Base-by-base conservation (phyloP, 2,113 vertebrate species). In the Psammodynastes pulverulentus region DNA sequence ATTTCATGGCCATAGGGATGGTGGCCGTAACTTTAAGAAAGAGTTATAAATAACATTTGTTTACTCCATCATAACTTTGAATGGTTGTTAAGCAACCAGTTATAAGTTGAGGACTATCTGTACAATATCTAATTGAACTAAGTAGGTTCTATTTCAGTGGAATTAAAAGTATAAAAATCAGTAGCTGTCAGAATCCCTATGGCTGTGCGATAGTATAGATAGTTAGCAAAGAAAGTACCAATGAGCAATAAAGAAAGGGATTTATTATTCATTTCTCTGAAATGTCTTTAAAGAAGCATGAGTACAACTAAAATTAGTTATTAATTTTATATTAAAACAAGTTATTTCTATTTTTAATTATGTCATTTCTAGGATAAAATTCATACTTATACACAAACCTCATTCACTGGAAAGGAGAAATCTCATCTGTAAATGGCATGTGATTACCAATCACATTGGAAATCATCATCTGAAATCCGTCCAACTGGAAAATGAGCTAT, bases 341-440 rank as follows among this genome's bases (percentile, higher is more conserved):
- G 29, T 8, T 87, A 86, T 48, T 86, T 46, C 84, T 34, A 49
- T 86, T 91, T 49, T 86, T 91, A 86, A 91, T 91, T 54, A 88
- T 24, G n/a, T 52, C 10, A 52, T 89, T 95, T 93, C 93, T 95
- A 98, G 97, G 97, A 95, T 1, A 0, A 92, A 0, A 95, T 98
- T 48, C 97, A 96, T 84, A 97, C 97, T 0, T 98, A 96, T 0
- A 53, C 93, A 1, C 97, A 97, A 94, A 84, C 93, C 0, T 23
- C 94, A 1, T 79, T 95, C 51, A 0, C 96, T 87, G 94, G 97
- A 34, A 97, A 94, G 62, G 98, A 97, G 54, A 97, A 96, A 56
- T 96, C 98, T 91, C 96, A 98, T 89, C 91, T 98, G 94, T 98
- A 93, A 97, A 72, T 21, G 0, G 0, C 24, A 13, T 86, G 1